Evolutionary conservation across 2,888 invertebrate species (phyloP).

Genomic region (Nomada fabriciana): DNA sequence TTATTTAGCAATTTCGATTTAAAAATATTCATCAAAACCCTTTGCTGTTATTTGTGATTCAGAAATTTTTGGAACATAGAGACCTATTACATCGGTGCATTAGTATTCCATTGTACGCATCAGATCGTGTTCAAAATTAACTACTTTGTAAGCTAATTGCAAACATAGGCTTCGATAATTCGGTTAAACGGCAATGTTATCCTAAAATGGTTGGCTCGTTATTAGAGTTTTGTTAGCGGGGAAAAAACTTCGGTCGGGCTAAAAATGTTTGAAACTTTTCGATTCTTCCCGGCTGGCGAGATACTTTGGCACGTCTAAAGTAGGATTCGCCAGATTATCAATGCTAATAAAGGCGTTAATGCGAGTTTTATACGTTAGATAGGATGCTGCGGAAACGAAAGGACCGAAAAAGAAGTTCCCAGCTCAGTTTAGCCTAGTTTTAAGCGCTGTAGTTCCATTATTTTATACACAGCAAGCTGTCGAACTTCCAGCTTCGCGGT

Average conservation of each 20-base stretch:
- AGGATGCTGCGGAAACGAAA: conserved; percentile 28
- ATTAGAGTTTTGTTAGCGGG: background rate
- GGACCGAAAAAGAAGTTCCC: conserved; percentile 47
- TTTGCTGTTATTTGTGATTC: too few species aligned
- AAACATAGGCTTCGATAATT: conserved; percentile 31
- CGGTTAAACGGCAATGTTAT: conserved; percentile 28
- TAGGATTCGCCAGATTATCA: conserved; percentile 61
- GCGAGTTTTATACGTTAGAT: conserved; percentile 55
- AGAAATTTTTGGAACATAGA: too few species aligned
- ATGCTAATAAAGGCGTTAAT: conserved; percentile 66
- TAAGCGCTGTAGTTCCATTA: conserved; percentile 39
- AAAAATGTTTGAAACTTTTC: conserved; percentile 27
- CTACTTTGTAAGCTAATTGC: conserved; percentile 47
- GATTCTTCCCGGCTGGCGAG: conserved; percentile 10
- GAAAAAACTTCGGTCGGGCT: conserved; percentile 3
- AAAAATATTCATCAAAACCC: too few species aligned
- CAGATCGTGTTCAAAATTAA: conserved; percentile 15
- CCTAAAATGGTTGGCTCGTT: conserved; percentile 16
- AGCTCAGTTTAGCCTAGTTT: conserved; percentile 67
- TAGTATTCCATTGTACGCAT: background rate
- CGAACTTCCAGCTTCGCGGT: conserved; percentile 40
- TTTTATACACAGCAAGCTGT: conserved; percentile 33
- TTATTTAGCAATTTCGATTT: too few species aligned
- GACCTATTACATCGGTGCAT: too few species aligned
- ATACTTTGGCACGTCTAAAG: conserved; percentile 44